Evolutionary conservation across 2,888 invertebrate genomes (phyloP), one percentile per base, ranked within the genome.

Genomic region (Aphodius granarius): DNA sequence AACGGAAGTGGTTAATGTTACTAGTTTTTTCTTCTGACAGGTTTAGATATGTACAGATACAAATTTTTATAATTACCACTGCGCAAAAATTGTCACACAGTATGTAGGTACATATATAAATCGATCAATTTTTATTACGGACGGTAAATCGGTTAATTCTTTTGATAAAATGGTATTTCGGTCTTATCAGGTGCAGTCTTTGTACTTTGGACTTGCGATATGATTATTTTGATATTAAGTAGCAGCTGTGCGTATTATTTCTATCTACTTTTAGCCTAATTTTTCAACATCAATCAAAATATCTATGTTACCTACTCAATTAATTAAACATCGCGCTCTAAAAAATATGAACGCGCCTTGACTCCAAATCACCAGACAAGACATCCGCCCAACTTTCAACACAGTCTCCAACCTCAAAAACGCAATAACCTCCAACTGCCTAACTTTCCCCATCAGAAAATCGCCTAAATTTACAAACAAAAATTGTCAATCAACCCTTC

Each of bases 221-320:
- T 18, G 66, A 15, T 3, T 65, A 65, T 65, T 19, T 19, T 65
- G n/a, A n/a, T n/a, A 65, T 18, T 65, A 65, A 6, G 6, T 70
- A 66, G 71, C 68, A 68, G 73, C 75, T 75, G 75, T 75, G 76
- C 74, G 6, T 43, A 43, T 9, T 43, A 13, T 43, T 43, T 43
- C 43, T 43, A 43, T 43, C n/a, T n/a, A n/a, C n/a, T n/a, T n/a
- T n/a, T n/a, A n/a, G n/a, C n/a, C n/a, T n/a, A n/a, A n/a, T n/a
- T n/a, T n/a, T n/a, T n/a, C n/a, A n/a, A n/a, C n/a, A n/a, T n/a
- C n/a, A n/a, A n/a, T n/a, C n/a, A n/a, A n/a, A n/a, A 6, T 23
- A 23, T 23, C 6, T 6, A 23, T 23, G n/a, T n/a, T n/a, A 23
- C 23, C 23, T 5, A 23, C 13, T 43, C 13, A 43, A 9, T 0